Evolutionary conservation across 1,140 invertebrate genomes (phyloP), one percentile per base, ranked within the genome.

Genomic region (Magallana angulata): DNA sequence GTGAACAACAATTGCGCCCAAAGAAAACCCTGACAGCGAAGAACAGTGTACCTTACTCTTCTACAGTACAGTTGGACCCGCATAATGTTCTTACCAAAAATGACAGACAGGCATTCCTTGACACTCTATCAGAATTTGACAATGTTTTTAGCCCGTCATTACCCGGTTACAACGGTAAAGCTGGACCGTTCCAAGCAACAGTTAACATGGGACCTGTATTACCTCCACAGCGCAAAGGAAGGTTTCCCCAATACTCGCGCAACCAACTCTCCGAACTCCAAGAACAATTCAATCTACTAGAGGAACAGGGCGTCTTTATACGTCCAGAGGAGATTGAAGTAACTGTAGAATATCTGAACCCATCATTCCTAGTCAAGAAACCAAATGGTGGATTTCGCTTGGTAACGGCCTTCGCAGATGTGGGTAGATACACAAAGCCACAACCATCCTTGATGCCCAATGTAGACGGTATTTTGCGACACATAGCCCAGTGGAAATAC

Each of bases 131-230:
- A 18, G 64, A 88, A 68, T 85, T 86, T 71, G 88, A 91, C 56
- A 62, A 82, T 58, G 87, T 91, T n/a, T 92, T 90, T 57, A 57
- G 76, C 58, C 83, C 58, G 1, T 16, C 87, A 11, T 24, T 88
- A 18, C n/a, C 82, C 5, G 89, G 87, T 30, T 91, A 91, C 60
- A 91, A 91, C 83, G 90, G 85, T 64, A 58, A 82, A 16, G 9
- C 57, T 24, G 84, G 90, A n/a, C 82, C 87, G 16, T 90, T 91
- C 57, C 48, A 91, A 82, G 88, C 87, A n/a, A 68, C 87, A 16
- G 88, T 91, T 12, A 90, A 90, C 84, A 91, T 91, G 91, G 90
- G 90, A n/a, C 90, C 90, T 30, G 86, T 86, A 57, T 87, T 86
- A 68, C 90, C 90, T 1, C 90, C 89, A n/a, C 90, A 92, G 83